phyloP scores from a whole-genome alignment of 2,888 invertebrate species.

The Nematopogon swammerdamellus region DNA sequence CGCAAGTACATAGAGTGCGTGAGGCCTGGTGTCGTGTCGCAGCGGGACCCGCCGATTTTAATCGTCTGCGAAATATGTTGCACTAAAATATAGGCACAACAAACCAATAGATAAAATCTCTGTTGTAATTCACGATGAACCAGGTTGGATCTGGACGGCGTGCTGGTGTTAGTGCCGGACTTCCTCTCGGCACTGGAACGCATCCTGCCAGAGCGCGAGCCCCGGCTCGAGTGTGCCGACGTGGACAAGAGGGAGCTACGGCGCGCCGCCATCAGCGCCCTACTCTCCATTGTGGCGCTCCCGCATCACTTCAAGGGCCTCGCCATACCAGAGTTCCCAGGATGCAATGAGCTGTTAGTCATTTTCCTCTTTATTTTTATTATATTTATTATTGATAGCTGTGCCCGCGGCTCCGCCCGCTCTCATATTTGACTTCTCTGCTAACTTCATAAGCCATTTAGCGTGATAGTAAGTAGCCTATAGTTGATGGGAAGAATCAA shows the following conservation, averaged over 20 bases:
- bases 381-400: too few relatives aligned
- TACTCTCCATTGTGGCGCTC: conserved; percentile 87
- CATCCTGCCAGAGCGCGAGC: conserved; percentile 83
- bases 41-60: too few relatives aligned
- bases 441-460: too few relatives aligned
- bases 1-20: too few relatives aligned
- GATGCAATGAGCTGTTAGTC: conserved; percentile 45
- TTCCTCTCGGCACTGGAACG: conserved; percentile 88
- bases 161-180: conserved; percentile 85
- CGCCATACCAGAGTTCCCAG: conserved; percentile 67
- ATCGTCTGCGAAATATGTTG: too few relatives aligned
- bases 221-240: conserved; percentile 65
- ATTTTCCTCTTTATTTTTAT: neutral
- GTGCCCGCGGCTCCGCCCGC: too few relatives aligned
- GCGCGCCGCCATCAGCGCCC: conserved; percentile 86
- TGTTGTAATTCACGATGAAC: too few relatives aligned
- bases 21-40: too few relatives aligned
- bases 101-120: too few relatives aligned
- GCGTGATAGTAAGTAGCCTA: too few relatives aligned
- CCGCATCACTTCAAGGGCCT: conserved; percentile 88
- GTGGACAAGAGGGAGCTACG: conserved; percentile 77
- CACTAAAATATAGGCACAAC: neutral
- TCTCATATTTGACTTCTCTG: too few relatives aligned
- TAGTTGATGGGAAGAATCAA: too few relatives aligned
- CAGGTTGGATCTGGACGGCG: conserved; percentile 86